Conservation (phyloP, 2,113 vertebrate genomes). For the Takifugu flavidus region DNA sequence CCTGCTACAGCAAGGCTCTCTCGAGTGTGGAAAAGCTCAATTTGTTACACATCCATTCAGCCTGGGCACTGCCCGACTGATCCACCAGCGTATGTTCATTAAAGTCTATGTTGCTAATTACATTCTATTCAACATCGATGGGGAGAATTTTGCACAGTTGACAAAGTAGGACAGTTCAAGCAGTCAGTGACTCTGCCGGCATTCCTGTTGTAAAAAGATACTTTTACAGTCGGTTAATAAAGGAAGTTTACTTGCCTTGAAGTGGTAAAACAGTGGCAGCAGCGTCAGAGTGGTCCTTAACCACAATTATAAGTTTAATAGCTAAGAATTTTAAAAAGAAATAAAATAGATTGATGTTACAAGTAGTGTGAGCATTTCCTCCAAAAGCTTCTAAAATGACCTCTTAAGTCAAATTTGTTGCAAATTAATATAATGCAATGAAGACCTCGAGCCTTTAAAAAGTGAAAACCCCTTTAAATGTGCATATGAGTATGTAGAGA, state of each 20-base stretch:
- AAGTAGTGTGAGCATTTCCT: no score
- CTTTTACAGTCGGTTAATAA: constrained; percentile 27
- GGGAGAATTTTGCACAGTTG: constrained; percentile 57
- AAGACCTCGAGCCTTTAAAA: no score
- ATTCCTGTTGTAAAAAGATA: constrained; percentile 2
- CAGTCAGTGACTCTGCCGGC: constrained; percentile 29
- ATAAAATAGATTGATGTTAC: no score
- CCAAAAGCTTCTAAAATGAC: no score
- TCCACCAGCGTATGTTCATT: constrained; percentile 64
- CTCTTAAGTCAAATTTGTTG: no score
- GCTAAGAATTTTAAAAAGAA: no score
- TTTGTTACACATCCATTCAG: constrained; percentile 55
- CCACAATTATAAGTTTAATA: no score
- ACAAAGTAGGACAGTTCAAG: constrained; percentile 50
- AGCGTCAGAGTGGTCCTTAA: no score
- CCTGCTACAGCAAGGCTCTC: constrained; percentile 23
- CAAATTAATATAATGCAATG: no score
- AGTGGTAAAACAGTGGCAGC: neutral
- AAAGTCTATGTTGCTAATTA: constrained; percentile 67
- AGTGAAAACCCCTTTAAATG: no score
- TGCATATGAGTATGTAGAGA: no score
- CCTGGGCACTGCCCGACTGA: constrained; percentile 45
- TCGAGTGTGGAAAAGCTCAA: constrained; percentile 51
- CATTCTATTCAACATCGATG: constrained; percentile 57
- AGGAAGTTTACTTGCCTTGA: constrained; percentile 3